Conservation (phyloP, 2,113 vertebrate species). For the Phodopus roborovskii region DNA sequence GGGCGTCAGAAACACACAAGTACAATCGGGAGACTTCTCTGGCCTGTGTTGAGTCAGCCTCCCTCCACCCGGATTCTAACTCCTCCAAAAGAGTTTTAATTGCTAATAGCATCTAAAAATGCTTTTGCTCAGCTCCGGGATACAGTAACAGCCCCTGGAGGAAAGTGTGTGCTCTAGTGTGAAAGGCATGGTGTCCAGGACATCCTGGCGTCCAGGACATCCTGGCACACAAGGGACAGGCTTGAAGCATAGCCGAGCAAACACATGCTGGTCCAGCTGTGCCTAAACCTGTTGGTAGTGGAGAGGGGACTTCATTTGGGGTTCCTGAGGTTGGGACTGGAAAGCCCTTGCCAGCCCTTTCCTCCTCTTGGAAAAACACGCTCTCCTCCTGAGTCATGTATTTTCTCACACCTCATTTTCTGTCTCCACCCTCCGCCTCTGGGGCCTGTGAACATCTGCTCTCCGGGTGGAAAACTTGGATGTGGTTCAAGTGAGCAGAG, state of each 20-base stretch:
- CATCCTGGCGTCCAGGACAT: neutral
- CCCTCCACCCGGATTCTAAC: conserved; percentile 1
- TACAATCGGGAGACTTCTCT: neutral
- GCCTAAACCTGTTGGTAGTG: neutral
- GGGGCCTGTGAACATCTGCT: conserved; percentile 67
- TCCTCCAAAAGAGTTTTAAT: conserved; percentile 23
- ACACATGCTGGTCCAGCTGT: accelerated
- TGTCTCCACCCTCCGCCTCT: conserved; percentile 69
- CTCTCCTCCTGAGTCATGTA: conserved; percentile 69
- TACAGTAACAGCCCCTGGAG: neutral
- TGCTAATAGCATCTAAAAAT: neutral
- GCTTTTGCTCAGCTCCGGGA: neutral
- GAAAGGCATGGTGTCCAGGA: neutral
- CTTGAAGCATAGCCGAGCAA: neutral
- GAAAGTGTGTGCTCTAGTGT: neutral
- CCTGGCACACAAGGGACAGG: neutral
- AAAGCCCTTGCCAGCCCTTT: neutral
- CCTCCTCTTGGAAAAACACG: conserved; percentile 61
- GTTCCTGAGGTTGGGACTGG: neutral
- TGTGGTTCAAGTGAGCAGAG: conserved; percentile 24
- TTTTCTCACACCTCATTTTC: conserved; percentile 72
- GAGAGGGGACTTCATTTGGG: no score
- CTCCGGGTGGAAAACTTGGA: conserved; percentile 55
- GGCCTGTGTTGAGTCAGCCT: neutral
- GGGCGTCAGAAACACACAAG: conserved; percentile 56